A percentile compares a stretch with the other conserved stretches of the same genome.
Conservation (phyloP, 2,797 vertebrate genomes). For the Oryzias sinensis region DNA sequence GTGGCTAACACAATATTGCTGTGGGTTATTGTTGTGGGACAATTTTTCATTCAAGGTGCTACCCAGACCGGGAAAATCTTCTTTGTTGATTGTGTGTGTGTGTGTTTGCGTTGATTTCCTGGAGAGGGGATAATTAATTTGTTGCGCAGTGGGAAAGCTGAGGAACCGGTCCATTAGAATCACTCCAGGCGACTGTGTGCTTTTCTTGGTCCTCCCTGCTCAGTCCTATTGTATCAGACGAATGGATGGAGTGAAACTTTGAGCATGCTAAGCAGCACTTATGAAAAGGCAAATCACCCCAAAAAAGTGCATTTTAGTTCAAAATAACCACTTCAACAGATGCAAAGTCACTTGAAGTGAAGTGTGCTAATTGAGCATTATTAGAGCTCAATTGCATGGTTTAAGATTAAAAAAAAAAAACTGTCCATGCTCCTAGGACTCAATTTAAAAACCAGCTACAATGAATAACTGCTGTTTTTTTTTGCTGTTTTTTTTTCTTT, state of each 20-base stretch:
- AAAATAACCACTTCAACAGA: neutral
- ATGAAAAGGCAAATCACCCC: slow-evolving; percentile 34
- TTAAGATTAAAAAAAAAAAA: slow-evolving; percentile 2
- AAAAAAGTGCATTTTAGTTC: slow-evolving; percentile 20
- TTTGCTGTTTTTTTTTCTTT: slow-evolving; percentile 65
- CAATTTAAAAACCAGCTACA: slow-evolving; percentile 33
- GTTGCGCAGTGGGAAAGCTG: slow-evolving; percentile 65
- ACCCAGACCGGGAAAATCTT: slow-evolving; percentile 55
- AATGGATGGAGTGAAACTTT: slow-evolving; percentile 47
- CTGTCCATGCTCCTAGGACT: slow-evolving; percentile 2
- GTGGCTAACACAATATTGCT: slow-evolving; percentile 77
- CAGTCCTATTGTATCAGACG: slow-evolving; percentile 50
- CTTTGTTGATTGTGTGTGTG: slow-evolving; percentile 43
- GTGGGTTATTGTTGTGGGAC: slow-evolving; percentile 72
- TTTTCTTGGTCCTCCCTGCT: slow-evolving; percentile 62
- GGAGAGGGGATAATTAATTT: slow-evolving; percentile 76
- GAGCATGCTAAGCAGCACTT: slow-evolving; percentile 40
- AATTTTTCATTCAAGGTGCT: slow-evolving; percentile 77
- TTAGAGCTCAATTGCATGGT: slow-evolving; percentile 9
- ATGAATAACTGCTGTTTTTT: slow-evolving; percentile 20
- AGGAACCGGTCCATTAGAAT: slow-evolving; percentile 69
- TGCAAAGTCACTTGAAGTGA: slow-evolving; percentile 7
- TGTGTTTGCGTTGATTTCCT: slow-evolving; percentile 56
- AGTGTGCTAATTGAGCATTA: slow-evolving; percentile 16
- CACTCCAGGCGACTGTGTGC: slow-evolving; percentile 63